Base-by-base conservation (phyloP, 2,888 invertebrate genomes). In the Cryptocephalus moraei region DNA sequence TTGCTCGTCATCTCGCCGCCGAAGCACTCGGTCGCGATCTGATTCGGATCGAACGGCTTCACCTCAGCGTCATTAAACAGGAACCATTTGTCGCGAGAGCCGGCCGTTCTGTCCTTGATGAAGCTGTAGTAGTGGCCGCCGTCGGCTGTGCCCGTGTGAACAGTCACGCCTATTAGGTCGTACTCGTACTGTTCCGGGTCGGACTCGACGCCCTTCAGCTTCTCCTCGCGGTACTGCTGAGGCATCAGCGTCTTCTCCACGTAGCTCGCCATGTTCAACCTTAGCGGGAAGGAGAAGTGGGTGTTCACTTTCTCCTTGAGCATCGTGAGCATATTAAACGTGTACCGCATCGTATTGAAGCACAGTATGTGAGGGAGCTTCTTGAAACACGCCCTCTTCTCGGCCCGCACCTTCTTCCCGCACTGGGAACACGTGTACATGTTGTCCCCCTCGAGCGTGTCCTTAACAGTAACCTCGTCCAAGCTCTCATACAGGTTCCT, bases 1-100 rank as follows among this genome's bases (percentile, higher is more conserved):
- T 94, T 94, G 65, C 93, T 93, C 45, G 92, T 94, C 91, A 94
- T 93, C 76, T 95, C 95, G 6, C 95, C 95, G 3, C 95, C 95
- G 70, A 95, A 95, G 71, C 95, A 95, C 71, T 95, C 95, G 0
- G 91, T 84, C 1, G 93, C 93, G 49, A 95, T 85, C 72, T 92
- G 93, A 60, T 87, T 89, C 0, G 93, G 91, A 75, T 95, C 95
- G 69, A 95, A 95, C 0, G 89, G 87, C 70, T 94, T 94, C 1
- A 92, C 91, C 70, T 92, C 91, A 0, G 91, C 91, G 69, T 92
- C 92, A 66, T 92, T 92, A 70, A 92, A 92, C 36, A 91, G 73
- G 62, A 89, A 83, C 94, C 93, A 94, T 59, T 92, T 90, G 72
- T 94, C 93, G 61, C 85, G 82, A 33, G 77, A 77, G 43, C 74